Evolutionary conservation across 2,113 vertebrate species (phyloP).

Genomic region (Lophura nycthemera): DNA sequence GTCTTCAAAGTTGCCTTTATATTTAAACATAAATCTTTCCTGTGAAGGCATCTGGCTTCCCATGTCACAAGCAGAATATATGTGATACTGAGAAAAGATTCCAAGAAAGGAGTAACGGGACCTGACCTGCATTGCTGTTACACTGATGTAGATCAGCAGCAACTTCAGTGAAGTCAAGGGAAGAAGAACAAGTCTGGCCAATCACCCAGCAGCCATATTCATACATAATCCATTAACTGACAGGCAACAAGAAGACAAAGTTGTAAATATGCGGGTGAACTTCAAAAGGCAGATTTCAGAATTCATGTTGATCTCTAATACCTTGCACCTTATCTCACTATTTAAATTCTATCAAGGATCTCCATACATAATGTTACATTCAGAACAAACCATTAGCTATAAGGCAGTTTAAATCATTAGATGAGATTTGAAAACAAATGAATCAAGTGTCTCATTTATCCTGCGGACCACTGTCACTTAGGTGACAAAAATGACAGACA

Average conservation of each 20-base stretch:
- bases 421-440: background rate
- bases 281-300: background rate
- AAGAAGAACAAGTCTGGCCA: background rate
- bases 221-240: background rate
- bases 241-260: background rate
- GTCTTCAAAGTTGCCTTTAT: background rate
- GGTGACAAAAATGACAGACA: background rate
- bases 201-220: background rate
- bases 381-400: background rate
- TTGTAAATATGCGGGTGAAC: background rate
- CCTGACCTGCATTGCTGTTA: background rate
- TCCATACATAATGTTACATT: background rate
- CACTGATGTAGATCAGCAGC: rapidly evolving
- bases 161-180: background rate
- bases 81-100: background rate
- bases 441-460: background rate
- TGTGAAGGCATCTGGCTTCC: background rate
- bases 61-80: background rate
- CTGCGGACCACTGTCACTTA: background rate
- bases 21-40: background rate
- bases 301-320: background rate
- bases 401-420: background rate
- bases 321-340: background rate
- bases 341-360: background rate
- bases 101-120: background rate